A percentile compares a stretch with the other conserved stretches of the same genome.
These are phyloP conservation scores for Harpagus bidentatus DNA, from an alignment of 2,113 vertebrate genomes.

Conservation along the genomic window DNA sequence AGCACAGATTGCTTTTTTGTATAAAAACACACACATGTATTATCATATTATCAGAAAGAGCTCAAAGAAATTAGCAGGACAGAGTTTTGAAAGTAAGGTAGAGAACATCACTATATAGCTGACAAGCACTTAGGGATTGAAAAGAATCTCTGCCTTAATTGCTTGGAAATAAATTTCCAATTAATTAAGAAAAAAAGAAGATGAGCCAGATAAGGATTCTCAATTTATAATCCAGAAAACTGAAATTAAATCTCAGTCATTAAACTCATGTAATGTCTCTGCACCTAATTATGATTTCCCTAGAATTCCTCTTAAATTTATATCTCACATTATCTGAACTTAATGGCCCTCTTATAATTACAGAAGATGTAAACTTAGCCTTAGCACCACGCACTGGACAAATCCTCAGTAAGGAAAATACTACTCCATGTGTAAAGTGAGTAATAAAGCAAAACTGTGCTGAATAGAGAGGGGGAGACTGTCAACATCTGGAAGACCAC, in stretches of 20 bases:
- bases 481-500: not conserved
- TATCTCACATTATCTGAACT: slow-evolving; percentile 28
- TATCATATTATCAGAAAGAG: not conserved
- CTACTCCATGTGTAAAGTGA: not conserved
- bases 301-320: slow-evolving; percentile 42
- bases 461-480: not conserved
- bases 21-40: not conserved
- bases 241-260: slow-evolving; percentile 58
- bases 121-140: not conserved
- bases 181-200: slow-evolving; percentile 27
- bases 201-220: slow-evolving; percentile 31
- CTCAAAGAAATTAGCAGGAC: not conserved
- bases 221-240: slow-evolving; percentile 52
- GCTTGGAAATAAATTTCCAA: slow-evolving; percentile 50
- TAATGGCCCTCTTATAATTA: slow-evolving; percentile 45
- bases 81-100: not conserved
- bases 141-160: slow-evolving; percentile 25
- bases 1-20: not conserved
- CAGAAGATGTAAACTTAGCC: not conserved
- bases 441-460: not conserved
- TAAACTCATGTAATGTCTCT: slow-evolving; percentile 51
- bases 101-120: not conserved
- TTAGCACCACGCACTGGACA: not conserved
- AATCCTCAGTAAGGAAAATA: not conserved
- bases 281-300: slow-evolving; percentile 49